phyloP scores from a whole-genome alignment of 2,113 vertebrate genomes.

The Euleptes europaea region DNA sequence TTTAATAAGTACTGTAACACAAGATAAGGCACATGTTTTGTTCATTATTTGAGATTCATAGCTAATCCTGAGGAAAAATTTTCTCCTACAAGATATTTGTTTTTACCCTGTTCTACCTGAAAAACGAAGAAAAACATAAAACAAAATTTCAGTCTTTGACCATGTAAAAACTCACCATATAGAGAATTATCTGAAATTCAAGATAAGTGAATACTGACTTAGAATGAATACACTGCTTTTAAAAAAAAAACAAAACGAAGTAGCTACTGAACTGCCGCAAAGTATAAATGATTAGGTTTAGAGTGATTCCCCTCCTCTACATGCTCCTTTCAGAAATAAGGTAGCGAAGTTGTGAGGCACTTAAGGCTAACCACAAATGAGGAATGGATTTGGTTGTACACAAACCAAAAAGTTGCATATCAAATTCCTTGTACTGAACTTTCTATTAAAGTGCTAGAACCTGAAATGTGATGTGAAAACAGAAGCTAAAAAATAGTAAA shows the following conservation, averaged over 20 bases:
- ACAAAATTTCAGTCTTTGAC: constrained; percentile 39
- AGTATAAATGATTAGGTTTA: constrained; percentile 35
- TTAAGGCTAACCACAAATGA: constrained; percentile 72
- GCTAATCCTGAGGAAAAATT: constrained; percentile 67
- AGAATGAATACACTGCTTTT: constrained; percentile 34
- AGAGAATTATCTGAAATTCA: constrained; percentile 32
- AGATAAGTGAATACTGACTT: constrained; percentile 19
- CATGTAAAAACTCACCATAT: constrained; percentile 46
- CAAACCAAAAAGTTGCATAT: constrained; percentile 70
- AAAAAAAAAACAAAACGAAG: constrained; percentile 11
- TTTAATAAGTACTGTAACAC: constrained; percentile 67
- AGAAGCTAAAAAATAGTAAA: constrained; percentile 59
- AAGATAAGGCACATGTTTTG: constrained; percentile 80
- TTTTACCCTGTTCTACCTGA: constrained; percentile 74
- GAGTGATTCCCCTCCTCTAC: constrained; percentile 58
- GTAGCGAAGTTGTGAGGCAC: constrained; percentile 77
- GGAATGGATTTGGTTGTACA: constrained; percentile 61
- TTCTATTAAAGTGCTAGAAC: constrained; percentile 73
- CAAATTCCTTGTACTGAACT: constrained; percentile 71
- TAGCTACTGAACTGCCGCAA: constrained; percentile 13
- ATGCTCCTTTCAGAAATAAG: constrained; percentile 67
- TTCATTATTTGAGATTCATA: constrained; percentile 68
- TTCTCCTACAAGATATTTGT: constrained; percentile 54
- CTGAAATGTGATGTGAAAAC: constrained; percentile 64
- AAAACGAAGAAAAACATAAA: constrained; percentile 60